phyloP scores from a whole-genome alignment of 2,113 vertebrate genomes.

The Micronycteris hirsuta region DNA sequence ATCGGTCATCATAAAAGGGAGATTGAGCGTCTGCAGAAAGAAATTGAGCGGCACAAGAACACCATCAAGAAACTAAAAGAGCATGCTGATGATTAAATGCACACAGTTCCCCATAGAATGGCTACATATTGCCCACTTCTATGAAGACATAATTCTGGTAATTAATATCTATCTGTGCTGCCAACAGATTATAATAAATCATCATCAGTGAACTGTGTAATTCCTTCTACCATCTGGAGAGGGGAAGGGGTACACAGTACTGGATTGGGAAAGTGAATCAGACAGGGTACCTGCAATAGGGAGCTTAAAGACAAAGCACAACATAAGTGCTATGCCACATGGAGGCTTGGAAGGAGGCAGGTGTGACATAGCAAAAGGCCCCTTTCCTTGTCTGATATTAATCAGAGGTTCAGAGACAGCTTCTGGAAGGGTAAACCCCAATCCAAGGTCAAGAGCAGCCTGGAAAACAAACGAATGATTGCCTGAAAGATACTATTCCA shows the following conservation, averaged over 20 bases:
- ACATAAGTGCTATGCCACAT: not conserved
- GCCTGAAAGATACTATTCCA: not conserved
- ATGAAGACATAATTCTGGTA: not conserved
- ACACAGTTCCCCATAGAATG: not conserved
- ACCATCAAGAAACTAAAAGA: conserved; percentile 88
- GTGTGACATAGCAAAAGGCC: not conserved
- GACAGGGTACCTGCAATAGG: not conserved
- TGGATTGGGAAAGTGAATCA: not conserved
- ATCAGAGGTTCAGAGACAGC: not conserved
- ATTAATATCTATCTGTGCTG: conserved; percentile 38
- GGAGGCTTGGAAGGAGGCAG: no score
- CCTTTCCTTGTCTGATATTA: not conserved
- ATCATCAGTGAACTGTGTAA: conserved; percentile 20
- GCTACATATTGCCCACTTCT: not conserved
- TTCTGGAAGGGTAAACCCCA: not conserved
- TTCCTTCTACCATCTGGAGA: not conserved
- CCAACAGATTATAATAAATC: conserved; percentile 63
- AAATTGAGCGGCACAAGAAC: conserved; percentile 90
- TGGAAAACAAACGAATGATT: not conserved
- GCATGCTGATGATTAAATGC: conserved; percentile 77
- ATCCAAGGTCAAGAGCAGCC: not conserved
- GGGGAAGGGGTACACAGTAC: not conserved
- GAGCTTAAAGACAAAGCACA: not conserved
- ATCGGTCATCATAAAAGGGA: conserved; percentile 90
- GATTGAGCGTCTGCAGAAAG: conserved; percentile 91